phyloP scores from a whole-genome alignment of 2,113 vertebrate species.

The Protobothrops mucrosquamatus region DNA sequence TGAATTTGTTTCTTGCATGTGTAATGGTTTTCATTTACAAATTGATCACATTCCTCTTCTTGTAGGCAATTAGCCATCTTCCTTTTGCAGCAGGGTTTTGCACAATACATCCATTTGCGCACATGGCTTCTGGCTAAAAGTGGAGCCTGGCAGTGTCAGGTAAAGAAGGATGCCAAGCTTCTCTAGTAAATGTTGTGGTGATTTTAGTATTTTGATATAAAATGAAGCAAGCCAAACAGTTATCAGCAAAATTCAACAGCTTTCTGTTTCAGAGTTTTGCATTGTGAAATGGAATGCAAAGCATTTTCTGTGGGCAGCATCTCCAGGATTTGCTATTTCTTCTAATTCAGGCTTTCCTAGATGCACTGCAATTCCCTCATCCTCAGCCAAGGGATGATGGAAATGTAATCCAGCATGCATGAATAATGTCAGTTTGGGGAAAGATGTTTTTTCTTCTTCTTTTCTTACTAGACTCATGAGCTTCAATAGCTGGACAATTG shows the following conservation, averaged over 20 bases:
- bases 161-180: slow-evolving; percentile 10
- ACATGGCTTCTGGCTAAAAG: neutral
- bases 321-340: neutral
- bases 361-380: neutral
- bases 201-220: neutral
- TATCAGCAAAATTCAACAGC: neutral
- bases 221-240: neutral
- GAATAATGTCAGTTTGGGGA: neutral
- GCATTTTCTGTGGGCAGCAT: neutral
- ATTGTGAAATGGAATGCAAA: neutral
- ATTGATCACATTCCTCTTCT: neutral
- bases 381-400: neutral
- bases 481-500: neutral
- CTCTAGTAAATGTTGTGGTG: neutral
- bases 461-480: neutral
- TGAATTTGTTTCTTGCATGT: slow-evolving; percentile 29
- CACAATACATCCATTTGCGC: neutral
- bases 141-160: neutral
- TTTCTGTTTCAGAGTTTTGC: neutral
- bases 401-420: neutral
- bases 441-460: neutral
- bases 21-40: slow-evolving; percentile 37
- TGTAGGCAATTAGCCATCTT: neutral
- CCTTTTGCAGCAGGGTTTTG: neutral
- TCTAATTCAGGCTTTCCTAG: neutral